Conservation (phyloP, 2,888 invertebrate species). For the Sphaerophoria rueppellii region DNA sequence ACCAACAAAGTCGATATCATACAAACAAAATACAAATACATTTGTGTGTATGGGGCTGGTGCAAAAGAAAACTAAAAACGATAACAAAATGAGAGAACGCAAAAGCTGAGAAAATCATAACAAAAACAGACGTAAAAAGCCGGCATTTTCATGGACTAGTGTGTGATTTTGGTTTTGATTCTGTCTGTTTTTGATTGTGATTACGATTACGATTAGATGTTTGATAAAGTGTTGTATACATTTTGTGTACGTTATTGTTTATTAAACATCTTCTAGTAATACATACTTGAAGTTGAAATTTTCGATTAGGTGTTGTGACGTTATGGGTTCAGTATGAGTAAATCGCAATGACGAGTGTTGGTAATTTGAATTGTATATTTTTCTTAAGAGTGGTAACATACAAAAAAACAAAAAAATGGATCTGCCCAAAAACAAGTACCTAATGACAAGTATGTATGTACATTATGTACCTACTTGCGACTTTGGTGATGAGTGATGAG, state of each 20-base stretch:
- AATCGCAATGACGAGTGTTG: too few relatives aligned
- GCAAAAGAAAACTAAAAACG: constrained; percentile 17
- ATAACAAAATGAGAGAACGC: constrained; percentile 27
- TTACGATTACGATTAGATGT: constrained; percentile 11
- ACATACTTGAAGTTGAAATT: not conserved
- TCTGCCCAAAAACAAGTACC: too few relatives aligned
- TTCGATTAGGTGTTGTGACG: not conserved
- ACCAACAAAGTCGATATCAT: not conserved
- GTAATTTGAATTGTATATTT: too few relatives aligned
- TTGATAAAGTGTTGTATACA: constrained; percentile 2
- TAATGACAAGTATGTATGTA: too few relatives aligned
- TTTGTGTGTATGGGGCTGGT: not conserved
- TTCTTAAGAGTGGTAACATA: too few relatives aligned
- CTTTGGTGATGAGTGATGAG: too few relatives aligned
- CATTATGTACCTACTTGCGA: too few relatives aligned
- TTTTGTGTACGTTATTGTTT: constrained; percentile 5
- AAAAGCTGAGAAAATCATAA: constrained; percentile 43
- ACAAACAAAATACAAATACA: constrained; percentile 26
- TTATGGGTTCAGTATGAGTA: too few relatives aligned
- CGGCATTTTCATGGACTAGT: constrained; percentile 52
- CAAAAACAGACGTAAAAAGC: constrained; percentile 68
- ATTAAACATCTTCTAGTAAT: not conserved
- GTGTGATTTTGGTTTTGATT: constrained; percentile 21
- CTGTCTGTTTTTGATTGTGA: constrained; percentile 1
- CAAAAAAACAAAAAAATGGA: too few relatives aligned